Base-by-base conservation (phyloP, 2,113 vertebrate genomes). In the Leptobrachium leishanense region DNA sequence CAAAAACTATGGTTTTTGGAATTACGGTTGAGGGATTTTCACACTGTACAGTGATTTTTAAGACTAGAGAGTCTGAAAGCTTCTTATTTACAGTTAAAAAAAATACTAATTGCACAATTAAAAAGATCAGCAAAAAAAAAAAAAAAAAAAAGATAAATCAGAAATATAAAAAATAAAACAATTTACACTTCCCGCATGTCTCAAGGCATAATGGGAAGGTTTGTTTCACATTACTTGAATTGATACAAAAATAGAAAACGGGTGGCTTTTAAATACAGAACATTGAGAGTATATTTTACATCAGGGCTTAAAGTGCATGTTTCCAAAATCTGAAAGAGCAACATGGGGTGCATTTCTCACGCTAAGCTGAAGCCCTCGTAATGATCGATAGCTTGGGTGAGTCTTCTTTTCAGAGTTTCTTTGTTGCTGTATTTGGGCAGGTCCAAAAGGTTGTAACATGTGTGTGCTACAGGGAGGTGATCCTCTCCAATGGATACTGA, bases 371-470 rank as follows among this genome's bases (percentile, higher is more conserved):
- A 99, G 63, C 98, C 98, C 88, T 98, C 96, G 0, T 98, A 98
- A 90, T 98, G 95, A 83, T 98, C 97, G 2, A 98, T 94, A 43
- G 97, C 97, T 87, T 95, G 95, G 2, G 94, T 92, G 53, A 99
- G 95, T 15, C 95, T 91, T 0, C 86, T 86, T 0, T 83, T 88
- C 86, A 99, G 92, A 74, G 90, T 88, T 85, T 96, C 95, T 90
- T 96, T 98, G 92, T 90, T 97, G 92, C 92, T 94, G 90, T 99
- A 99, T 87, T 94, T 94, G 84, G 98, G 98, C 87, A 99, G 94
- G 90, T 99, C 96, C 31, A 99, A 94, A 62, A 98, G 94, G 83
- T 98, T 98, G 91, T 98, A 99, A 91, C 98, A 99, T 85, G 98
- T 98, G 83, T 98, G 98, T 0, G 98, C 98, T 83, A 98, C 96